These are phyloP conservation scores for Drosophila ogumai DNA, from an alignment of 1,140 invertebrate species.

Conservation along the genomic window DNA sequence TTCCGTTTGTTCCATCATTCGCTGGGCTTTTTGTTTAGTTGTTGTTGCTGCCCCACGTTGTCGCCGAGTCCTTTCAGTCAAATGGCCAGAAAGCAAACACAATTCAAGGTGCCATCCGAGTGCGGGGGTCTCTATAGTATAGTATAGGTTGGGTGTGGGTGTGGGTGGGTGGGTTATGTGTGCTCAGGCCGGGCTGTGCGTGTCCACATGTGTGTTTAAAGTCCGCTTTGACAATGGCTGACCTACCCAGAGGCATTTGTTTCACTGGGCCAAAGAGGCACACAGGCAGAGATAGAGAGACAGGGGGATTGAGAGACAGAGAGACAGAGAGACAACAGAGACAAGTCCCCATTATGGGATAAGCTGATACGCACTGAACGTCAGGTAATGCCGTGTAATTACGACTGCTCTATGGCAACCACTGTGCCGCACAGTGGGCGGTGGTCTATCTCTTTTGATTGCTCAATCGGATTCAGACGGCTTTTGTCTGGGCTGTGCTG, in stretches of 20 bases:
- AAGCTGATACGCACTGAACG: slow-evolving; percentile 32
- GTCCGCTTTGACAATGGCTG: slow-evolving; percentile 24
- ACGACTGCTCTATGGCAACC: slow-evolving; percentile 23
- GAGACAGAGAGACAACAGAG: not conserved
- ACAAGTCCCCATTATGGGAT: slow-evolving; percentile 21
- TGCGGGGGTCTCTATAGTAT: not conserved
- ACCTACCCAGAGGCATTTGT: slow-evolving; percentile 26
- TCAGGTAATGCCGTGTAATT: slow-evolving; percentile 34
- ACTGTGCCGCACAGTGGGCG: not conserved
- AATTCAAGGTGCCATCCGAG: slow-evolving; percentile 38
- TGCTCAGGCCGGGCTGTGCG: slow-evolving; percentile 2
- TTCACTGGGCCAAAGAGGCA: slow-evolving; percentile 11
- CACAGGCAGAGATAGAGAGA: not conserved
- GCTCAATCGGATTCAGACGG: slow-evolving; percentile 12
- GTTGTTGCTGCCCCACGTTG: slow-evolving; percentile 13
- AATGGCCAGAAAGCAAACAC: slow-evolving; percentile 61
- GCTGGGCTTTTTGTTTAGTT: slow-evolving; percentile 8
- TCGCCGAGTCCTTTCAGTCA: slow-evolving; percentile 64
- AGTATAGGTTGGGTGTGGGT: not conserved
- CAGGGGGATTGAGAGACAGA: not conserved
- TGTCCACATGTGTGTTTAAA: slow-evolving; percentile 46
- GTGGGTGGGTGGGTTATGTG: not conserved
- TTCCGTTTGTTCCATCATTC: slow-evolving; percentile 11
- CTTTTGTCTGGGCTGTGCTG: slow-evolving; percentile 25
- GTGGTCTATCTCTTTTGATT: not conserved